phyloP scores from a whole-genome alignment of 2,113 vertebrate genomes.

The Hiodon alosoides region DNA sequence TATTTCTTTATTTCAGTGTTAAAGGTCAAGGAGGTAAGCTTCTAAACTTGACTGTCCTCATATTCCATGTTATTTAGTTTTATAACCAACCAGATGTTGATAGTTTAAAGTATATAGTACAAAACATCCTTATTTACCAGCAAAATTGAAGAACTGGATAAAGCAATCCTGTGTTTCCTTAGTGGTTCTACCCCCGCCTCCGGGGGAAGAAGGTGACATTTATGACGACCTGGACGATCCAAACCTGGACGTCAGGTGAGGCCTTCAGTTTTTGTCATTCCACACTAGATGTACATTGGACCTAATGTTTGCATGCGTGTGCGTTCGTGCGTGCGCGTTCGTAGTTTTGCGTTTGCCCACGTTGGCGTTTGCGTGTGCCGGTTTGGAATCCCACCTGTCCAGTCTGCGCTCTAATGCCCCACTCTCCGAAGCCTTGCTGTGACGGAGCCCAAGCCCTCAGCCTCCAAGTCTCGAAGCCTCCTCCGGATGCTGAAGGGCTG shows the following conservation, averaged over 20 bases:
- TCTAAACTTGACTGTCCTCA: background rate
- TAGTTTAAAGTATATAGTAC: no score
- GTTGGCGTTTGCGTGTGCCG: conserved; percentile 2
- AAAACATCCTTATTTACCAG: no score
- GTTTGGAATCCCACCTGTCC: conserved; percentile 5
- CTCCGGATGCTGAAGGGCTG: conserved; percentile 77
- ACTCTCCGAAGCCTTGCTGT: conserved; percentile 64
- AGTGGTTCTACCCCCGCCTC: conserved; percentile 66
- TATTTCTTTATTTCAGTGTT: conserved; percentile 46
- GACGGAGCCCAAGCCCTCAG: conserved; percentile 60
- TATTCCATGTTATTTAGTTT: background rate
- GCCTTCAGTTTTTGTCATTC: background rate
- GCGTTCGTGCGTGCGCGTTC: background rate
- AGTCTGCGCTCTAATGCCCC: background rate
- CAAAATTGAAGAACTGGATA: no score
- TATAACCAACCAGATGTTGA: background rate
- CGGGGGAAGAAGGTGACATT: conserved; percentile 68
- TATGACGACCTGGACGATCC: conserved; percentile 79
- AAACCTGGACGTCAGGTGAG: conserved; percentile 61
- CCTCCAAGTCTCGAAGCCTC: conserved; percentile 68
- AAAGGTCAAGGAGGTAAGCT: conserved; percentile 66
- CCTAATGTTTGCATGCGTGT: background rate
- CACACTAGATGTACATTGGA: background rate
- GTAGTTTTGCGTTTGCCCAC: background rate
- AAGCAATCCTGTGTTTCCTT: conserved; percentile 25